These are phyloP conservation scores for Clusia tigrina DNA, from an alignment of 2,888 invertebrate genomes.

Conservation along the genomic window DNA sequence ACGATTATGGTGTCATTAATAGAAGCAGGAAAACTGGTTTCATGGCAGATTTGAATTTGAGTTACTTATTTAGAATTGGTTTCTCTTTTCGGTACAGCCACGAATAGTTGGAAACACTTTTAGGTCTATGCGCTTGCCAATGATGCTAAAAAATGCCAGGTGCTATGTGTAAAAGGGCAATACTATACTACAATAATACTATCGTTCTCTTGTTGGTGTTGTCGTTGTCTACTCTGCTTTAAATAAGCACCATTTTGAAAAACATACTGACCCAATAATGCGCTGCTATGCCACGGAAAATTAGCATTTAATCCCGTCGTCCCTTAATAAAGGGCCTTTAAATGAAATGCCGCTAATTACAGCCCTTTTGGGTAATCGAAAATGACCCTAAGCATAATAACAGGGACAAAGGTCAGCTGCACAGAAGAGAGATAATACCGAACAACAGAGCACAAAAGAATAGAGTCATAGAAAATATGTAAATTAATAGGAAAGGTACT, in stretches of 20 bases:
- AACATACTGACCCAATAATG: not conserved
- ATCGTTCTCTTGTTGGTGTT: no score
- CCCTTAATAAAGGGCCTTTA: not conserved
- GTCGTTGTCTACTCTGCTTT: no score
- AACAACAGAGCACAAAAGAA: not conserved
- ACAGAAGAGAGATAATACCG: not conserved
- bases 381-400: conserved; percentile 11
- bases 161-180: no score
- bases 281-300: not conserved
- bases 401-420: conserved; percentile 27
- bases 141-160: no score
- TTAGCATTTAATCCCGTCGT: not conserved
- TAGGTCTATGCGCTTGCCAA: no score
- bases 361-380: conserved; percentile 10
- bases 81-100: no score
- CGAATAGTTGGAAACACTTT: no score
- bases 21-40: no score
- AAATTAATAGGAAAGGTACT: not conserved
- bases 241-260: not conserved
- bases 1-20: no score
- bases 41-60: no score
- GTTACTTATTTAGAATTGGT: no score
- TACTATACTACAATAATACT: no score
- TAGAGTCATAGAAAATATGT: not conserved
- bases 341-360: conserved; percentile 12